Evolutionary conservation across 2,888 invertebrate genomes (phyloP).

Genomic region (Arrhopalites spinosus): DNA sequence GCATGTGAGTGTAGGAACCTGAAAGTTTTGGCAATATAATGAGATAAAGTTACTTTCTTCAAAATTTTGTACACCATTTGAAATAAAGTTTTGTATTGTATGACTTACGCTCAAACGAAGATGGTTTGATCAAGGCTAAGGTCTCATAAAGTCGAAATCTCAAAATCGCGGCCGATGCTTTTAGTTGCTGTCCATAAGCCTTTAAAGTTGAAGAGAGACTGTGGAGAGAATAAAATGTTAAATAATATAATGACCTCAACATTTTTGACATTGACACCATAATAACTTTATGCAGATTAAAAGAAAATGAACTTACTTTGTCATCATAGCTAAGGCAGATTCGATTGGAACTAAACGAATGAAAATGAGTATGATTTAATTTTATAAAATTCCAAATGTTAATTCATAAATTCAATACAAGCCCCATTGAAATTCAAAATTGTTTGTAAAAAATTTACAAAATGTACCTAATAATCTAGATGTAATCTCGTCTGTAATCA

Average conservation of each 20-base stretch:
- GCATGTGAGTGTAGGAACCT: constrained; percentile 82
- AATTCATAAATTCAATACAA: no score
- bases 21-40: constrained; percentile 39
- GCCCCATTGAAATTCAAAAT: no score
- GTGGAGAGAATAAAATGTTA: constrained; percentile 56
- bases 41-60: constrained; percentile 1
- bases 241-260: neutral
- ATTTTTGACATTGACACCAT: no score
- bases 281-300: no score
- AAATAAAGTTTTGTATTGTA: neutral
- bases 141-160: constrained; percentile 91
- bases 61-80: no score
- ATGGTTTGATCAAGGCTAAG: constrained; percentile 74
- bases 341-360: constrained; percentile 92
- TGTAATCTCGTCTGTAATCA: constrained; percentile 90
- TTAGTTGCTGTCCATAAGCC: constrained; percentile 87
- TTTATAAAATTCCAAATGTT: no score
- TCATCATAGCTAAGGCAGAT: constrained; percentile 91
- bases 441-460: no score
- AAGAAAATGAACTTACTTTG: constrained; percentile 71
- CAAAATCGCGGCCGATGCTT: constrained; percentile 92
- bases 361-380: no score
- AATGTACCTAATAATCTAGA: constrained; percentile 83
- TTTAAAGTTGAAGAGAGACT: constrained; percentile 84
- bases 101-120: constrained; percentile 75